Conservation (phyloP, 1,140 invertebrate species). For the Hydropsyche tenuis region DNA sequence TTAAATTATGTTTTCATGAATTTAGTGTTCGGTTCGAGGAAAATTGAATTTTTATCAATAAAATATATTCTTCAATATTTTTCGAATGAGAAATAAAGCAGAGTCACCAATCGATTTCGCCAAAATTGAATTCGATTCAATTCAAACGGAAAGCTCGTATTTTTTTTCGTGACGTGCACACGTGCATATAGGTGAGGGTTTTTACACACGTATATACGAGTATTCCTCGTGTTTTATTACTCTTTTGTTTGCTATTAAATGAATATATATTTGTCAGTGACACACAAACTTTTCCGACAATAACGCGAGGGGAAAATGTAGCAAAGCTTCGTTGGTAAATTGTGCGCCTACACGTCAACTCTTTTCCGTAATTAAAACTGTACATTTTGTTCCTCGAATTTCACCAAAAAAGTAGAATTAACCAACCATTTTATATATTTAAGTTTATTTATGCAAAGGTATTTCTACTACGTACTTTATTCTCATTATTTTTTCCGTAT, state of each 20-base stretch:
- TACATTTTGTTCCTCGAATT: background rate
- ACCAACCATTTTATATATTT: too few relatives aligned
- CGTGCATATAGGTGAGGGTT: conserved; percentile 19
- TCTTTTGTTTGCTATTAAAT: conserved; percentile 26
- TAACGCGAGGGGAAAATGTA: background rate
- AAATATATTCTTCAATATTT: background rate
- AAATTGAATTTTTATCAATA: too few relatives aligned
- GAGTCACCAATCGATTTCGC: conserved; percentile 3
- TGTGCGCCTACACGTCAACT: background rate
- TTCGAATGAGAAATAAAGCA: conserved; percentile 9
- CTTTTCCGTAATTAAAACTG: conserved; percentile 9
- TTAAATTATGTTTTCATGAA: too few relatives aligned
- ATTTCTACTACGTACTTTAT: too few relatives aligned
- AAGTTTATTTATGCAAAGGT: too few relatives aligned
- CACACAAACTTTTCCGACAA: conserved; percentile 17
- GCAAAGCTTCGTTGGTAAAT: too few relatives aligned
- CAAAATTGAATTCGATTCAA: conserved; percentile 26
- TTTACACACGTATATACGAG: conserved; percentile 22
- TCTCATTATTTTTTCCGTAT: too few relatives aligned
- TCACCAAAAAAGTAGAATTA: too few relatives aligned
- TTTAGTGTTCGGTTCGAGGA: too few relatives aligned
- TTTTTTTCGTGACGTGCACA: conserved; percentile 13
- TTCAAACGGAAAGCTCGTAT: conserved; percentile 12
- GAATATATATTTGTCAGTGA: conserved; percentile 23
- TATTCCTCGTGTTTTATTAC: conserved; percentile 27